Evolutionary conservation across 2,113 vertebrate genomes (phyloP).

Genomic region (Cromileptes altivelis): DNA sequence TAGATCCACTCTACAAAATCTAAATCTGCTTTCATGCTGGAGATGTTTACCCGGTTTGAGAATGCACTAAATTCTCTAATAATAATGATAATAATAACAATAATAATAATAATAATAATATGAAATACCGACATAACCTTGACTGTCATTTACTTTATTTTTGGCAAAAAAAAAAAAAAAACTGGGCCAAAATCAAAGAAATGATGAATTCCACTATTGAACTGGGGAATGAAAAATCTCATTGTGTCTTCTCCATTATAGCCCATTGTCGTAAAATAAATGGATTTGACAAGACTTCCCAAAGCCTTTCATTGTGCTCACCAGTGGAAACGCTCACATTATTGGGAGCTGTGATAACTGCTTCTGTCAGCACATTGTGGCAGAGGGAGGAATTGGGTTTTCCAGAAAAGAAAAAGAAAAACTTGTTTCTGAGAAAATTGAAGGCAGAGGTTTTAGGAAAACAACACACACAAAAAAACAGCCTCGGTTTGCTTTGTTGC

Average conservation of each 20-base stretch:
- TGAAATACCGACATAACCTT: conserved; percentile 32
- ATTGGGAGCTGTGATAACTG: conserved; percentile 72
- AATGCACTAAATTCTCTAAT: neutral
- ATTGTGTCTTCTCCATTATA: conserved; percentile 62
- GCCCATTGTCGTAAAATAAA: conserved; percentile 74
- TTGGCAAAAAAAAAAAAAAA: neutral
- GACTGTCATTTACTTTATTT: conserved; percentile 12
- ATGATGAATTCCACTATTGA: conserved; percentile 47
- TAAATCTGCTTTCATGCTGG: neutral
- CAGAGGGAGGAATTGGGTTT: conserved; percentile 35
- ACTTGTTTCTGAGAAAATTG: conserved; percentile 55
- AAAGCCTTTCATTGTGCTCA: conserved; percentile 70
- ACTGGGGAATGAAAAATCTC: conserved; percentile 37
- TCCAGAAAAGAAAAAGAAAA: conserved; percentile 31
- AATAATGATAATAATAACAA: neutral
- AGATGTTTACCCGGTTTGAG: neutral
- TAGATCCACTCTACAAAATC: conserved; percentile 10
- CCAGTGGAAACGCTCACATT: conserved; percentile 69
- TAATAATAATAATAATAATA: conserved; percentile 1
- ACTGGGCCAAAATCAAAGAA: conserved; percentile 26
- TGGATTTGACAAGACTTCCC: conserved; percentile 75
- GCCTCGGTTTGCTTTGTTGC: conserved; percentile 42
- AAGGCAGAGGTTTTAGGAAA: conserved; percentile 43
- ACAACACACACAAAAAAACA: conserved; percentile 3
- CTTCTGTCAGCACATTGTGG: conserved; percentile 78